Evolutionary conservation across 2,888 invertebrate genomes (phyloP).

Genomic region (Melitaea athalia): DNA sequence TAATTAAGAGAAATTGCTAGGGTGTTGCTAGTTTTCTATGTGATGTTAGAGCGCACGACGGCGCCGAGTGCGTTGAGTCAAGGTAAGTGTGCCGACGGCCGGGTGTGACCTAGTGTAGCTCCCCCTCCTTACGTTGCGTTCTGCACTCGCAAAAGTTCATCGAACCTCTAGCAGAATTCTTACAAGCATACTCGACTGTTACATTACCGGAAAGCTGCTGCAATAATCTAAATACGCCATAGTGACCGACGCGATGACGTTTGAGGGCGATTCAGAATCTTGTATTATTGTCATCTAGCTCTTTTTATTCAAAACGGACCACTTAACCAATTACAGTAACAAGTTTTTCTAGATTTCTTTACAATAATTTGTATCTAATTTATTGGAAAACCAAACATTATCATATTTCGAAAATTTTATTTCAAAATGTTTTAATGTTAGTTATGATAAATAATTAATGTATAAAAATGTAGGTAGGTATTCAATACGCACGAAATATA

Average conservation of each 20-base stretch:
- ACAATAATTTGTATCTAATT: neutral
- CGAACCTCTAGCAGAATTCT: slow-evolving; percentile 78
- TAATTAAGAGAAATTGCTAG: slow-evolving; percentile 54
- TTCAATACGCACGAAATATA: neutral
- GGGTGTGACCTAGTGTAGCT: slow-evolving; percentile 77
- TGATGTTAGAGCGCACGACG: slow-evolving; percentile 56
- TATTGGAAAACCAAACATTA: neutral
- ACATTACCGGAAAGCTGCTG: slow-evolving; percentile 80
- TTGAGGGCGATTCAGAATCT: slow-evolving; percentile 8
- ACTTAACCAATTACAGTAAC: neutral
- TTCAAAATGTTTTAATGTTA: neutral
- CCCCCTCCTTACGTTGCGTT: slow-evolving; percentile 74
- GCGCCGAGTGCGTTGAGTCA: slow-evolving; percentile 72
- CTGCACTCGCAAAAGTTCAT: slow-evolving; percentile 81
- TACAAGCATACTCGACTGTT: slow-evolving; percentile 77
- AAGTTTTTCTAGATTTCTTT: neutral
- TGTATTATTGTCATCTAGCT: neutral
- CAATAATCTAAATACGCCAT: slow-evolving; percentile 53
- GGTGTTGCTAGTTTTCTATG: slow-evolving; percentile 72
- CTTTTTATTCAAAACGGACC: neutral
- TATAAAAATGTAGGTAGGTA: neutral
- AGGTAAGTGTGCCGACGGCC: slow-evolving; percentile 82
- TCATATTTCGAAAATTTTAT: too few relatives aligned
- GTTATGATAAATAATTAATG: neutral
- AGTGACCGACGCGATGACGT: slow-evolving; percentile 25